Conservation (phyloP, 2,888 invertebrate species). For the Noctua pronuba region DNA sequence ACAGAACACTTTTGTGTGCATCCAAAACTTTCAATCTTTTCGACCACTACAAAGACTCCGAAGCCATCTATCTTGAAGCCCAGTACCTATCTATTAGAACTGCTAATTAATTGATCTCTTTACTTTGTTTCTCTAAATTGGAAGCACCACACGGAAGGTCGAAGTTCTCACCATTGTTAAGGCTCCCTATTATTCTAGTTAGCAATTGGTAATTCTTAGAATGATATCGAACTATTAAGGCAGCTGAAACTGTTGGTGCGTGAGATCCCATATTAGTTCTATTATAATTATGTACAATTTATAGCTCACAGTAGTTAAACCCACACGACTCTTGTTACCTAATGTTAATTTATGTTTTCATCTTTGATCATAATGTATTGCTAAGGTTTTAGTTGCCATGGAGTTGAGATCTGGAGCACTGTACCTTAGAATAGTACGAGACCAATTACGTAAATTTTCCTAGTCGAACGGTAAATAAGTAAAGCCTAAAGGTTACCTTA, state of each 20-base stretch:
- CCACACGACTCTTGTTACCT: not conserved
- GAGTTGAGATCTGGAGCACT: not conserved
- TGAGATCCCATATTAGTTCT: slow-evolving; percentile 10
- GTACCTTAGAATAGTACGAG: not conserved
- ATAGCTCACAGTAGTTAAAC: slow-evolving; percentile 14
- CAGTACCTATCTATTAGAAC: slow-evolving; percentile 47
- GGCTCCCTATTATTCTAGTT: slow-evolving; percentile 40
- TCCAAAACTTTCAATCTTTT: slow-evolving; percentile 3
- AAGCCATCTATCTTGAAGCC: slow-evolving; percentile 47
- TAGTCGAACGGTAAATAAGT: not conserved
- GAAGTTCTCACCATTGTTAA: slow-evolving; percentile 49
- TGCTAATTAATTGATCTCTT: slow-evolving; percentile 62
- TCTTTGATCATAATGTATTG: slow-evolving; percentile 16
- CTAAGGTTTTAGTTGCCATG: slow-evolving; percentile 4
- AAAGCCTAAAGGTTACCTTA: not conserved
- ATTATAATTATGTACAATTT: slow-evolving; percentile 25
- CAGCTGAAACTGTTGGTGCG: slow-evolving; percentile 11
- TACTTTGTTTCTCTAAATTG: slow-evolving; percentile 59
- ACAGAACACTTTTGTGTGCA: not conserved
- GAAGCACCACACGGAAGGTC: slow-evolving; percentile 34
- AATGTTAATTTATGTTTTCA: slow-evolving; percentile 22
- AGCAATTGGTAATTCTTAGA: slow-evolving; percentile 48
- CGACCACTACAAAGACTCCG: not conserved
- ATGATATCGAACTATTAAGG: slow-evolving; percentile 31
- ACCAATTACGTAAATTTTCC: slow-evolving; percentile 2